These are phyloP conservation scores for Cyprinodon tularosa DNA, from an alignment of 2,113 vertebrate genomes.

Conservation along the genomic window DNA sequence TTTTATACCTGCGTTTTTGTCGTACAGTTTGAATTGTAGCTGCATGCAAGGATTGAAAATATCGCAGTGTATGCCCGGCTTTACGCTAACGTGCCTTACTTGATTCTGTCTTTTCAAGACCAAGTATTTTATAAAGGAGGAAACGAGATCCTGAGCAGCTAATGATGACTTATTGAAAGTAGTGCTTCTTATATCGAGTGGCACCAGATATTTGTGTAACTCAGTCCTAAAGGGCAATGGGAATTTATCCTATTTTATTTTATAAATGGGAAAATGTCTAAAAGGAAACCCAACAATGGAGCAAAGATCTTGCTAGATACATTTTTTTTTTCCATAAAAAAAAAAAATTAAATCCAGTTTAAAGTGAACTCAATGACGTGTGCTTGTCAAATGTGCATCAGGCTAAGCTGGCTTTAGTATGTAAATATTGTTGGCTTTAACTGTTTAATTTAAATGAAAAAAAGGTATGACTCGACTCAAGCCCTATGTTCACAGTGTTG, in stretches of 20 bases:
- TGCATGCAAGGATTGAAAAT: too few relatives aligned
- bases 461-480: conserved; percentile 72
- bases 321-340: not conserved
- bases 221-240: not conserved
- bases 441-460: conserved; percentile 80
- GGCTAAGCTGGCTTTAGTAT: conserved; percentile 64
- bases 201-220: conserved; percentile 31
- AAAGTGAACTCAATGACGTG: conserved; percentile 44
- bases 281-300: conserved; percentile 4
- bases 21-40: too few relatives aligned
- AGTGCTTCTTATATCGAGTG: not conserved
- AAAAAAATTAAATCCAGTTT: conserved; percentile 4
- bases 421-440: conserved; percentile 77
- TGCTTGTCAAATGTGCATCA: conserved; percentile 44
- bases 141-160: conserved; percentile 64
- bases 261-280: conserved; percentile 16
- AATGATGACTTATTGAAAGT: conserved; percentile 38
- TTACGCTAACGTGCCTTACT: conserved; percentile 24
- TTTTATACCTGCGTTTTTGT: too few relatives aligned
- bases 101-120: conserved; percentile 32
- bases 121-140: conserved; percentile 49
- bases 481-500: conserved; percentile 63
- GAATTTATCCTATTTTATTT: conserved; percentile 15
- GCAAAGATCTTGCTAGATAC: conserved; percentile 15
- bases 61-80: not conserved